phyloP scores from a whole-genome alignment of 2,113 vertebrate genomes.

The Hyperopisus bebe region DNA sequence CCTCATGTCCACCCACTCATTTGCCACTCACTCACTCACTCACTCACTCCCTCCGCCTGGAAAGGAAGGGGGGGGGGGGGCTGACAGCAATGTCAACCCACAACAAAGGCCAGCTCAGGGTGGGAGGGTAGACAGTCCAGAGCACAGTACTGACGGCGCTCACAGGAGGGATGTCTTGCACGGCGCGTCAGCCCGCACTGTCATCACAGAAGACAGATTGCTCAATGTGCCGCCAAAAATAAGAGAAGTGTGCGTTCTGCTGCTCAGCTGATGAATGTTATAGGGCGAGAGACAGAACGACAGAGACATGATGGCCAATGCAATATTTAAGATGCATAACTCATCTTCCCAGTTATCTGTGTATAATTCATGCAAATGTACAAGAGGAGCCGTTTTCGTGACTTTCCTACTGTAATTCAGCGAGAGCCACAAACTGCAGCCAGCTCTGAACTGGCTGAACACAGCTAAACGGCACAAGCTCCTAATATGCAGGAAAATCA shows the following conservation, averaged over 20 bases:
- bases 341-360: background rate
- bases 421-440: background rate
- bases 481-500: background rate
- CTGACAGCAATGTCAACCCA: slow-evolving; percentile 5
- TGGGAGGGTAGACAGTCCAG: background rate
- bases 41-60: background rate
- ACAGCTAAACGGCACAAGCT: background rate
- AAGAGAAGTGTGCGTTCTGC: background rate
- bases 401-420: background rate
- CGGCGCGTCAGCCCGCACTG: background rate
- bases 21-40: background rate
- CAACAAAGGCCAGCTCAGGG: background rate
- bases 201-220: background rate
- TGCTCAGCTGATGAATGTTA: background rate
- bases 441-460: background rate
- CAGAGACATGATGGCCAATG: background rate
- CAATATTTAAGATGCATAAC: slow-evolving; percentile 9
- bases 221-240: background rate
- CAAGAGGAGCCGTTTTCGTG: background rate
- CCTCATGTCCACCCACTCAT: background rate
- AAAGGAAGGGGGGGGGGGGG: background rate
- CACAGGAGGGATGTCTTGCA: background rate
- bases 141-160: background rate
- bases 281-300: background rate
- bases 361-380: background rate